Evolutionary conservation across 2,113 vertebrate genomes (phyloP).

Genomic region (Romanogobio albipinnatus): DNA sequence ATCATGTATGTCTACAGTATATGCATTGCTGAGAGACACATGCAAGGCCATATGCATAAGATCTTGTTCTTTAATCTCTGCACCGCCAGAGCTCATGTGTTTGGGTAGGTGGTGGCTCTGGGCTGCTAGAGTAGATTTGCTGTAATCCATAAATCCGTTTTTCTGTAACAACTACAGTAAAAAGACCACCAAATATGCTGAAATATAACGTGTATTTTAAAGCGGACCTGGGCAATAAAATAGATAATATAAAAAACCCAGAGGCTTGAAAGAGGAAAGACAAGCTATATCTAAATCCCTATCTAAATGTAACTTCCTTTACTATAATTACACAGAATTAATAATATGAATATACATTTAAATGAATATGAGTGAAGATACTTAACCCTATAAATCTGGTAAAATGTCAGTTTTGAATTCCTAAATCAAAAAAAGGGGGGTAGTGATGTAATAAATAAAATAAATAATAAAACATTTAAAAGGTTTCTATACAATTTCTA

Average conservation of each 20-base stretch:
- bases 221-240: not conserved
- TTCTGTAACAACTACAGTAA: not conserved
- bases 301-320: not conserved
- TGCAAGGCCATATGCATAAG: not conserved
- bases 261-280: not conserved
- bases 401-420: not conserved
- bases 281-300: not conserved
- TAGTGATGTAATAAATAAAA: too few species aligned
- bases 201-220: not conserved
- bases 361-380: not conserved
- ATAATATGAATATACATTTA: not conserved
- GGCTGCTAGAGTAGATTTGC: not conserved
- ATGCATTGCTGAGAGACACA: not conserved
- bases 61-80: not conserved
- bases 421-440: too few species aligned
- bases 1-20: not conserved
- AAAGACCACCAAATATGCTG: not conserved
- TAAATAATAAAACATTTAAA: too few species aligned
- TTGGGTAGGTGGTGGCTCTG: not conserved
- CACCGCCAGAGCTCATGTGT: not conserved
- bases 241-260: not conserved
- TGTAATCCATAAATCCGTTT: slow-evolving; percentile 3
- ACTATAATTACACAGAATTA: not conserved
- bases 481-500: too few species aligned
- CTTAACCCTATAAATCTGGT: not conserved